These are phyloP conservation scores for Ceratothoa steindachneri DNA, from an alignment of 2,888 invertebrate genomes.

Conservation along the genomic window DNA sequence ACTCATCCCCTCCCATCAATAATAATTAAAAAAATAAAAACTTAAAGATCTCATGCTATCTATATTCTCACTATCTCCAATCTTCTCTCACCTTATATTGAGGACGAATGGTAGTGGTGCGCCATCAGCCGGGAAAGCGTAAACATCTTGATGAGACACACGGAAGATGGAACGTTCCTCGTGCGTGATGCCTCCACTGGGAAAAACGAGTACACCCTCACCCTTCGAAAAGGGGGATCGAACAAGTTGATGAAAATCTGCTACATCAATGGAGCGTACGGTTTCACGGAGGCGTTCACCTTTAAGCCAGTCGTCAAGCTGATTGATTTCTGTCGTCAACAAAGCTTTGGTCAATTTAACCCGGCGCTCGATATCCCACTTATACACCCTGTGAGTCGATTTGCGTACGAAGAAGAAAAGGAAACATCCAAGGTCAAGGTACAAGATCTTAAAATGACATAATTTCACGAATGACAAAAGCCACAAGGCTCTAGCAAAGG, in stretches of 20 bases:
- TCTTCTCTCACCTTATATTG: no score
- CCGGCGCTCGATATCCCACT: conserved; percentile 85
- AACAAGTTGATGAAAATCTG: conserved; percentile 95
- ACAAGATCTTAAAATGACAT: conserved; percentile 62
- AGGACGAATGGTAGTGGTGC: conserved; percentile 96
- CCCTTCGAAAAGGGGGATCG: conserved; percentile 87
- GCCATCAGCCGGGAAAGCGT: conserved; percentile 80
- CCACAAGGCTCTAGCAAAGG: no score
- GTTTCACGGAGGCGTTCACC: conserved; percentile 79
- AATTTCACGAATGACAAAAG: no score
- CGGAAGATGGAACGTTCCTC: conserved; percentile 91
- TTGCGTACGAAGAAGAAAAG: conserved; percentile 32
- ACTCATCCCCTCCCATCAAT: no score
- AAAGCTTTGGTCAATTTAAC: conserved; percentile 77
- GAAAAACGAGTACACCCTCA: conserved; percentile 91
- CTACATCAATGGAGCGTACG: conserved; percentile 83
- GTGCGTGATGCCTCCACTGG: conserved; percentile 95
- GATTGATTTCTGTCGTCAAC: conserved; percentile 73
- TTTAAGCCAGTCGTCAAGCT: conserved; percentile 74
- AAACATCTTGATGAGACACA: conserved; percentile 81
- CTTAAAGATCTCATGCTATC: no score
- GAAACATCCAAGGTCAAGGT: conserved; percentile 23
- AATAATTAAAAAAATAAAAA: no score
- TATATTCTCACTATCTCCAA: no score
- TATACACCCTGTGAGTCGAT: conserved; percentile 40